Conservation (phyloP, 2,888 invertebrate species). For the Byasa hedistus region DNA sequence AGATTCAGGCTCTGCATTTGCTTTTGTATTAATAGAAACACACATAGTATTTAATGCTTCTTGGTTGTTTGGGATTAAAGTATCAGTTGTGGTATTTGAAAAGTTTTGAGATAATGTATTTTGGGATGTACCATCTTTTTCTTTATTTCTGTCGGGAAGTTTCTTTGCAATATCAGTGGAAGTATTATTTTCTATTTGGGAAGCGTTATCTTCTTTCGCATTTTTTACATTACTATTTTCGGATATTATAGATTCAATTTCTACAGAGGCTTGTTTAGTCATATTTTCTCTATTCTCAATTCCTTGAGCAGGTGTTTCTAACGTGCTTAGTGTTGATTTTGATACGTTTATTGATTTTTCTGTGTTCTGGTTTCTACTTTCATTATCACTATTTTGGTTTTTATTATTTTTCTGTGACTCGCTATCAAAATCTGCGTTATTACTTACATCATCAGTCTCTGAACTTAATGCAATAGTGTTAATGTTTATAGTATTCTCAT, state of each 20-base stretch:
- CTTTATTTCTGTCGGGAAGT: conserved; percentile 16
- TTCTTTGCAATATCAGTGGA: conserved; percentile 30
- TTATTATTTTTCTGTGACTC: not conserved
- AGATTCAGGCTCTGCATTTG: conserved; percentile 9
- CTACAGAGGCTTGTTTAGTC: conserved; percentile 26
- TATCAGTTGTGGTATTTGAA: conserved; percentile 51
- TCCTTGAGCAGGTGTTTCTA: not conserved
- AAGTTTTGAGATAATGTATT: conserved; percentile 37
- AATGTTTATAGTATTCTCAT: conserved; percentile 33
- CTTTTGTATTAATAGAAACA: conserved; percentile 15
- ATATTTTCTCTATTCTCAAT: conserved; percentile 31
- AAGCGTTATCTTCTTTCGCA: conserved; percentile 31
- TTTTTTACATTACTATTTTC: conserved; percentile 26
- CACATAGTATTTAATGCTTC: conserved; percentile 49
- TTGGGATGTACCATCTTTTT: conserved; percentile 19
- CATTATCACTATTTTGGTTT: conserved; percentile 7
- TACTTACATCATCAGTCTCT: conserved; percentile 32
- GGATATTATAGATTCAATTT: not conserved
- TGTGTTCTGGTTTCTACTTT: conserved; percentile 4
- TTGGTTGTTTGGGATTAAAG: conserved; percentile 66
- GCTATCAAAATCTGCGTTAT: not conserved
- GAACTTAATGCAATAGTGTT: conserved; percentile 32
- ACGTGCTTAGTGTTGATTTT: conserved; percentile 1
- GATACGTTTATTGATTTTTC: not conserved
- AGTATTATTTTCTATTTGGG: conserved; percentile 22